Conservation (phyloP, 2,888 invertebrate genomes). For the Polyommatus iphigenia region DNA sequence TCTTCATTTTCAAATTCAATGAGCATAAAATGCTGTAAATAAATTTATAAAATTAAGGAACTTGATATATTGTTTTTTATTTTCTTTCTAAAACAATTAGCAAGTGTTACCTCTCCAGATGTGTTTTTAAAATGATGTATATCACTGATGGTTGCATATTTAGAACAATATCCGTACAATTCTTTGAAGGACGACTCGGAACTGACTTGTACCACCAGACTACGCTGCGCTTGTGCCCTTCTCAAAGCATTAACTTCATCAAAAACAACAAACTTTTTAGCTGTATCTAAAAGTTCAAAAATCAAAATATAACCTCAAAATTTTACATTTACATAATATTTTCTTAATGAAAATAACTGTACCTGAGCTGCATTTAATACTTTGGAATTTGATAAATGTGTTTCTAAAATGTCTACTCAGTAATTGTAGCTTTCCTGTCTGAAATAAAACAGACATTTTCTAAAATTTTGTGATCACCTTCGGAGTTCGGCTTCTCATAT, state of each 20-base stretch:
- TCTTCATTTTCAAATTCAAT: conserved; percentile 83
- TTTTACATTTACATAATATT: conserved; percentile 35
- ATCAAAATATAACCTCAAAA: conserved; percentile 61
- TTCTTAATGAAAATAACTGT: conserved; percentile 34
- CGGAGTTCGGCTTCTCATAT: conserved; percentile 31
- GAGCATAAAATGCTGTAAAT: conserved; percentile 85
- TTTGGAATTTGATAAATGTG: conserved; percentile 53
- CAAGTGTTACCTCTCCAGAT: conserved; percentile 59
- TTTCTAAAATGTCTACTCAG: conserved; percentile 51
- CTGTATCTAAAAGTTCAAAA: conserved; percentile 53
- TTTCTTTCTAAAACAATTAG: not conserved
- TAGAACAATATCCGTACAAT: conserved; percentile 84
- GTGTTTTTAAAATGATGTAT: conserved; percentile 83
- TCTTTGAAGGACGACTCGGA: conserved; percentile 85
- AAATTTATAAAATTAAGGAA: not conserved
- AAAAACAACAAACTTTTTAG: conserved; percentile 68
- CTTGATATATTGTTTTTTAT: not conserved
- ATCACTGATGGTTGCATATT: conserved; percentile 82
- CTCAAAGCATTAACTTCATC: conserved; percentile 81
- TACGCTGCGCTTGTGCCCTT: conserved; percentile 83
- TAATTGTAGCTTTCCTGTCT: conserved; percentile 58
- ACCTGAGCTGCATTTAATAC: conserved; percentile 63
- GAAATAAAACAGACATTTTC: conserved; percentile 71
- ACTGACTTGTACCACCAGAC: conserved; percentile 88
- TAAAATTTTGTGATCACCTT: conserved; percentile 28